Conservation (phyloP, 2,113 vertebrate genomes). For the Mus spicilegus region DNA sequence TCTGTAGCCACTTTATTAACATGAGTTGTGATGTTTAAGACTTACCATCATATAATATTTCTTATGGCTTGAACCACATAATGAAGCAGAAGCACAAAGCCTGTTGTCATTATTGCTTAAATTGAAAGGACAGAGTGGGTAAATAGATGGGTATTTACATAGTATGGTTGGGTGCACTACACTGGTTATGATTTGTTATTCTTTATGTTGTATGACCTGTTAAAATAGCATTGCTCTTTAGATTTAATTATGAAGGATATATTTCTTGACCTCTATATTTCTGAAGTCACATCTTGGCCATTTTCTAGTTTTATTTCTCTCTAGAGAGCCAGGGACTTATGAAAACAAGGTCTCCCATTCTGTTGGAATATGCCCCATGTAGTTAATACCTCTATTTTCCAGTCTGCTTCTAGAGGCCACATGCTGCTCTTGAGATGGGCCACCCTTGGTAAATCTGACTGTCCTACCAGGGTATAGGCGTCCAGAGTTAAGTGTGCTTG, state of each 20-base stretch:
- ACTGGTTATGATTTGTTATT: neutral
- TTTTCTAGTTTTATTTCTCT: neutral
- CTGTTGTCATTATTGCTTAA: neutral
- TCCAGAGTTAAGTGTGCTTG: neutral
- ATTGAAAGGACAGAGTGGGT: neutral
- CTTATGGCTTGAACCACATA: slow-evolving; percentile 5
- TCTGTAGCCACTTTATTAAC: neutral
- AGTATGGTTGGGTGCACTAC: neutral
- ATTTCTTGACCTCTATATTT: neutral
- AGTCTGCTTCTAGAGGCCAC: neutral
- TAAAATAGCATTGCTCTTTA: neutral
- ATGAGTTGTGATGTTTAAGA: neutral
- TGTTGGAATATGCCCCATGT: neutral
- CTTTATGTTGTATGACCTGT: neutral
- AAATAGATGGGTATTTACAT: neutral
- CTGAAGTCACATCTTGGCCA: neutral
- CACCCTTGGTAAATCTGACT: neutral
- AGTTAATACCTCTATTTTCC: neutral
- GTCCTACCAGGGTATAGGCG: neutral
- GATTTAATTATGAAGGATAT: neutral
- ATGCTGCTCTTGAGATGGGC: neutral
- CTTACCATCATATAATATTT: neutral
- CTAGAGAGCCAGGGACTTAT: neutral
- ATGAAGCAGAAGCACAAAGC: neutral
- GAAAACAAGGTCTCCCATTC: neutral